A percentile compares a stretch with the other conserved stretches of the same genome.
phyloP scores from a whole-genome alignment of 2,888 invertebrate genomes.

The Pyrgus malvae region DNA sequence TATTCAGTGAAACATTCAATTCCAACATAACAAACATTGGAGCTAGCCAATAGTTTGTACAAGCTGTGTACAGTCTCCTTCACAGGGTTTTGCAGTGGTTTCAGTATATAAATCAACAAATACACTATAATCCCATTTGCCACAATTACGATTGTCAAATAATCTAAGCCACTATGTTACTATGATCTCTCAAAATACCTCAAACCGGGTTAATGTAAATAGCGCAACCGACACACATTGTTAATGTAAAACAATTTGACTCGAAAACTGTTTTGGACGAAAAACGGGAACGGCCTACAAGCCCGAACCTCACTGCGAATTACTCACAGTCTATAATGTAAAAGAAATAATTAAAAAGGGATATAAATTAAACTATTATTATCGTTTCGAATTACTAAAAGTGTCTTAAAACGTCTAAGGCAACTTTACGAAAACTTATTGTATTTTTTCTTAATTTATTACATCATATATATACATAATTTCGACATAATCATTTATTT shows the following conservation, averaged over 20 bases:
- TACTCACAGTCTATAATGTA: constrained; percentile 19
- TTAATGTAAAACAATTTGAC: constrained; percentile 48
- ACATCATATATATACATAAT: constrained; percentile 80
- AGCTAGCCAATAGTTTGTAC: constrained; percentile 57
- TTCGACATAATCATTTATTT: constrained; percentile 73
- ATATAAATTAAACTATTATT: constrained; percentile 56
- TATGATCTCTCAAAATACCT: constrained; percentile 63
- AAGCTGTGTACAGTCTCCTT: constrained; percentile 54
- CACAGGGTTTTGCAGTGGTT: constrained; percentile 47
- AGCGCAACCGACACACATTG: constrained; percentile 69
- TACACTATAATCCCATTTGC: constrained; percentile 74
- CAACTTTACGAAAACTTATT: constrained; percentile 78
- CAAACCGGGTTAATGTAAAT: constrained; percentile 72
- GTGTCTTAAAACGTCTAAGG: constrained; percentile 74
- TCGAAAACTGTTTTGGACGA: constrained; percentile 16
- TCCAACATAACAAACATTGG: constrained; percentile 70
- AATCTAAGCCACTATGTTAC: constrained; percentile 66
- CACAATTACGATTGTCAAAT: constrained; percentile 59
- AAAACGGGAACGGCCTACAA: constrained; percentile 9
- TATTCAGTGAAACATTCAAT: constrained; percentile 79
- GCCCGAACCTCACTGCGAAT: constrained; percentile 30
- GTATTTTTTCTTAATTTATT: constrained; percentile 79
- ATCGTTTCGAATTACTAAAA: constrained; percentile 52
- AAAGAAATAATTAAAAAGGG: constrained; percentile 45
- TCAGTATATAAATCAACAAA: constrained; percentile 49